phyloP scores from a whole-genome alignment of 2,888 invertebrate species.

The Endotricha flammealis region DNA sequence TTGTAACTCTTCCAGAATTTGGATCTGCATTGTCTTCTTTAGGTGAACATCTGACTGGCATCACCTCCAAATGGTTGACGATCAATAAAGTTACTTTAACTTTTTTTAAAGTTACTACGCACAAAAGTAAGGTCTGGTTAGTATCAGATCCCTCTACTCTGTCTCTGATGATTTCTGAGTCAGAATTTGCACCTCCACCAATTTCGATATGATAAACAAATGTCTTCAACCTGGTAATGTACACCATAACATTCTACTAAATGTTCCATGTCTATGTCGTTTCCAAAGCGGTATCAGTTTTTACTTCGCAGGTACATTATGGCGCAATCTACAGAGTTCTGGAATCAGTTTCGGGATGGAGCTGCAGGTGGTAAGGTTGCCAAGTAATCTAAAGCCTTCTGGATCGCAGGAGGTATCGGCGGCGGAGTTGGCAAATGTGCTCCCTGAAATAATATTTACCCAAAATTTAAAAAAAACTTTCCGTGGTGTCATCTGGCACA shows the following conservation, averaged over 20 bases:
- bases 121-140: too few species aligned
- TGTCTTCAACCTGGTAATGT: too few species aligned
- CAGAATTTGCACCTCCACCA: too few species aligned
- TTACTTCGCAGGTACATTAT: constrained; percentile 21
- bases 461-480: not conserved
- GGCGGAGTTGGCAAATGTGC: constrained; percentile 87
- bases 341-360: constrained; percentile 38
- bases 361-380: constrained; percentile 80
- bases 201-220: too few species aligned
- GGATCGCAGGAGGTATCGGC: constrained; percentile 86
- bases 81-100: too few species aligned
- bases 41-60: too few species aligned
- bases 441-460: constrained; percentile 58
- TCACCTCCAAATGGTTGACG: too few species aligned
- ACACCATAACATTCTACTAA: too few species aligned
- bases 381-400: constrained; percentile 84
- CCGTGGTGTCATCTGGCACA: too few species aligned
- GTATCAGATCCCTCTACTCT: too few species aligned
- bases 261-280: constrained; percentile 28
- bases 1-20: constrained; percentile 12
- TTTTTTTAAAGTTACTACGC: too few species aligned
- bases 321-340: not conserved
- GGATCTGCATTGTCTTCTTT: not conserved
- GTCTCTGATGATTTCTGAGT: too few species aligned
- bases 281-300: constrained; percentile 47